Conservation (phyloP, 2,113 vertebrate species). For the zebrafish (Danio rerio) region GRCz12tu NC_133178.1:18752001-18752500, state of each 20-base stretch:
- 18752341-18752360: constrained; percentile 30
- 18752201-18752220: constrained; percentile 57
- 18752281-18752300: not conserved
- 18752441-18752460: constrained; percentile 15
- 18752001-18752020: constrained; percentile 57
- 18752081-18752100: constrained; percentile 50
- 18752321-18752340: constrained; percentile 18
- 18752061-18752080: not conserved
- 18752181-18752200: constrained; percentile 62
- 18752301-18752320: constrained; percentile 9
- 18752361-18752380: not conserved
- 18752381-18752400: constrained; percentile 48
- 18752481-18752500: constrained; percentile 66
- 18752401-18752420: constrained; percentile 66
- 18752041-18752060: constrained; percentile 39
- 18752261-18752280: not conserved
- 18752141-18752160: constrained; percentile 82
- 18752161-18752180: constrained; percentile 67
- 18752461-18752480: constrained; percentile 1
- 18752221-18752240: constrained; percentile 42
- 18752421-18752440: constrained; percentile 70
- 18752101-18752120: constrained; percentile 61
- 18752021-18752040: constrained; percentile 50
- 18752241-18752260: constrained; percentile 11
- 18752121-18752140: constrained; percentile 76